Percentiles rank a stretch among this genome's conserved stretches.
phyloP scores from a whole-genome alignment of 2,888 invertebrate genomes.

The Arrhopalites spinosus region DNA sequence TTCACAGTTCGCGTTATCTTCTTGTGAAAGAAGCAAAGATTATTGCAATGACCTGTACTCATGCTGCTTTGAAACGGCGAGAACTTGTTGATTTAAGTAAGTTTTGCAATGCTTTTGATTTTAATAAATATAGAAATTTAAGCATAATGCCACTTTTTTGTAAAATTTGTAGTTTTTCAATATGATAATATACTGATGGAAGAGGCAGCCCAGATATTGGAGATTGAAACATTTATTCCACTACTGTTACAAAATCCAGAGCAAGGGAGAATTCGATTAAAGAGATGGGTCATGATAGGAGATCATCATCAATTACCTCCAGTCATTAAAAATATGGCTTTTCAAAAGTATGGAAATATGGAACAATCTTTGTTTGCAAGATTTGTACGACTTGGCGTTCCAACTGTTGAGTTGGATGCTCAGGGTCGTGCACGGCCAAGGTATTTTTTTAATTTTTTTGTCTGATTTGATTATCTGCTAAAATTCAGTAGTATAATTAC shows the following conservation, averaged over 20 bases:
- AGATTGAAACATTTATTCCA: slow-evolving; percentile 99
- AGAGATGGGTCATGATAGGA: slow-evolving; percentile 99
- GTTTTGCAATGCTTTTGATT: slow-evolving; percentile 53
- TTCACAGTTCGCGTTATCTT: slow-evolving; percentile 82
- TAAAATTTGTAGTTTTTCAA: slow-evolving; percentile 77
- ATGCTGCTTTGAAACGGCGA: slow-evolving; percentile 94
- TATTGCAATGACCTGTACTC: slow-evolving; percentile 99
- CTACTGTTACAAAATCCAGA: slow-evolving; percentile 97
- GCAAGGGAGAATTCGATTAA: slow-evolving; percentile 92
- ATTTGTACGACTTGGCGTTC: slow-evolving; percentile 93
- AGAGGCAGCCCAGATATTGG: slow-evolving; percentile 97
- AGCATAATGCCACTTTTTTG: too few species aligned
- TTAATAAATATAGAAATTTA: too few species aligned
- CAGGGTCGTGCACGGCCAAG: slow-evolving; percentile 92
- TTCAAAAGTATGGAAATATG: slow-evolving; percentile 99
- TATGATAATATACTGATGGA: slow-evolving; percentile 99
- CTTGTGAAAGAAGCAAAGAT: slow-evolving; percentile 98
- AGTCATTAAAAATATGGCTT: slow-evolving; percentile 99
- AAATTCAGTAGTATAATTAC: neutral
- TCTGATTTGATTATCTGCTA: neutral
- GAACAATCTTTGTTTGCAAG: slow-evolving; percentile 98
- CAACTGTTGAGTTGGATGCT: slow-evolving; percentile 95
- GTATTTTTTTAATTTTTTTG: slow-evolving; percentile 60
- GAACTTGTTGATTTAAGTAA: slow-evolving; percentile 91
- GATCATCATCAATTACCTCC: slow-evolving; percentile 97